Evolutionary conservation across 2,113 vertebrate genomes (phyloP).

Genomic region (Oreochromis niloticus): DNA sequence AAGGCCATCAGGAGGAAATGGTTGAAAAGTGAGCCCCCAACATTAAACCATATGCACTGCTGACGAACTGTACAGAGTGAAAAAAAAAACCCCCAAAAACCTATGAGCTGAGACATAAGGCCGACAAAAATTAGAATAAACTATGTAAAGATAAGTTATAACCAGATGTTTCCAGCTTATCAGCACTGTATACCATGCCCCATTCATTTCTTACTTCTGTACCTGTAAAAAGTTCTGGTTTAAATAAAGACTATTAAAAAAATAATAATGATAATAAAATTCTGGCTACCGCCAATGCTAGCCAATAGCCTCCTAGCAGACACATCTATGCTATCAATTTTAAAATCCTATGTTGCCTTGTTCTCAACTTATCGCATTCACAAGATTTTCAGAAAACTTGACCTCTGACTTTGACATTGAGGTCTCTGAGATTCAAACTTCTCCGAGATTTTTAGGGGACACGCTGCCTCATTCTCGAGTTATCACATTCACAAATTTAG

Average conservation of each 20-base stretch:
- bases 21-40: background rate
- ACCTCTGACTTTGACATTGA: background rate
- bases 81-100: background rate
- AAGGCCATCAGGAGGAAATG: background rate
- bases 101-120: background rate
- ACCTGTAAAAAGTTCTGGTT: background rate
- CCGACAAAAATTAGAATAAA: background rate
- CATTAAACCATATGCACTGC: background rate
- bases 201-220: background rate
- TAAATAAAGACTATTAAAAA: background rate
- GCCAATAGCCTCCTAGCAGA: background rate
- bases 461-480: background rate
- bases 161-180: background rate
- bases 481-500: background rate
- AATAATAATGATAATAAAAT: background rate
- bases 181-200: background rate
- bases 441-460: background rate
- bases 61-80: background rate
- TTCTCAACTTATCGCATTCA: background rate
- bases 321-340: background rate
- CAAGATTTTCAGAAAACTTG: background rate
- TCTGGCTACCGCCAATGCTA: background rate
- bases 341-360: background rate
- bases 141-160: background rate
- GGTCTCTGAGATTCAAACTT: background rate